phyloP scores from a whole-genome alignment of 2,113 vertebrate genomes.

The Pelmatolapia mariae region DNA sequence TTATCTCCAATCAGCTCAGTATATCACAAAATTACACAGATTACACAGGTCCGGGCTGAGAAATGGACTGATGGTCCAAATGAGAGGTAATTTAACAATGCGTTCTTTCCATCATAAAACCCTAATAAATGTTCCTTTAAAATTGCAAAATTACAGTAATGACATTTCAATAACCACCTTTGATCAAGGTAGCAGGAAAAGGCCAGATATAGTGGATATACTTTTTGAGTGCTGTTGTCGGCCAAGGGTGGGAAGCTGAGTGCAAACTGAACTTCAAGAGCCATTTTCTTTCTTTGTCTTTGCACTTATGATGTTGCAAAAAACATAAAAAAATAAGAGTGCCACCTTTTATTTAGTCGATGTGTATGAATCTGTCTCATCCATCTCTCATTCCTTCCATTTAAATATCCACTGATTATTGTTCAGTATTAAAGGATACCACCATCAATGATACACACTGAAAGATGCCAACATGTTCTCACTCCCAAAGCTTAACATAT shows the following conservation, averaged over 20 bases:
- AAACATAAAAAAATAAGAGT: not conserved
- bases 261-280: not conserved
- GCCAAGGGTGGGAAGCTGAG: not conserved
- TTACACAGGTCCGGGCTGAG: not conserved
- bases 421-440: not conserved
- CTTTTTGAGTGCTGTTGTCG: not conserved
- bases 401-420: not conserved
- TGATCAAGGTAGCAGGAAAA: not conserved
- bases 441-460: not conserved
- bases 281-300: not conserved
- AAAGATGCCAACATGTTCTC: not conserved
- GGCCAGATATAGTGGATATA: not conserved
- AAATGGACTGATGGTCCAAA: not conserved
- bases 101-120: not conserved
- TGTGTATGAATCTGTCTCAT: not conserved
- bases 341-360: not conserved
- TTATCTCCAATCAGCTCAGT: not conserved
- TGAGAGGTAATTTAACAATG: not conserved
- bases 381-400: rapidly evolving
- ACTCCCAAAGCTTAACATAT: not conserved
- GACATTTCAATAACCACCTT: not conserved
- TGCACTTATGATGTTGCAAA: not conserved
- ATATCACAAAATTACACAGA: not conserved
- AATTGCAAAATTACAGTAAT: not conserved
- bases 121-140: not conserved